Conservation (phyloP, 2,888 invertebrate genomes). For the Orchesella flavescens region DNA sequence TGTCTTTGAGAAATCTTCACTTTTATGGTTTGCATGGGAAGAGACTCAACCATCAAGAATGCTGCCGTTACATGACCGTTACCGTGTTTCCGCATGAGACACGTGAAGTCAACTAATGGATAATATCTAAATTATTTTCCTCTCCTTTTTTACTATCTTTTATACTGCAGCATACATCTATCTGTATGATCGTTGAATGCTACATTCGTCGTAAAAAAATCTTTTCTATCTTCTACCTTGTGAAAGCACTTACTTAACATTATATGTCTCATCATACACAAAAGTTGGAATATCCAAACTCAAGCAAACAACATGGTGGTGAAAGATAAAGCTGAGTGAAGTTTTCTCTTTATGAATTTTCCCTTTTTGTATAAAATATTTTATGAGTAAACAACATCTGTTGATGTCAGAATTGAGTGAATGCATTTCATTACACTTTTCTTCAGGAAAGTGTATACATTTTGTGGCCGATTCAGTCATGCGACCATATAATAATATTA, state of each 20-base stretch:
- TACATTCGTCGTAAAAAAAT: conserved; percentile 40
- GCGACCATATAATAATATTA: too few relatives aligned
- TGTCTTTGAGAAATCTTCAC: conserved; percentile 15
- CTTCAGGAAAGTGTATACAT: background rate
- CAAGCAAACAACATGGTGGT: too few relatives aligned
- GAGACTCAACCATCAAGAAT: conserved; percentile 30
- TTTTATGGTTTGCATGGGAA: conserved; percentile 23
- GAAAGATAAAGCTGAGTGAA: too few relatives aligned
- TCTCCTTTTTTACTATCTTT: conserved; percentile 10
- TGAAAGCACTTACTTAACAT: too few relatives aligned
- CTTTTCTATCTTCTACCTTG: background rate
- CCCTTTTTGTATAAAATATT: conserved; percentile 8
- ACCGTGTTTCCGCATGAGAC: background rate
- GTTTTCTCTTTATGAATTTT: conserved; percentile 19
- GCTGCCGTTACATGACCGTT: background rate
- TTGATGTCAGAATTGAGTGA: conserved; percentile 48
- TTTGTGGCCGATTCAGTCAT: too few relatives aligned
- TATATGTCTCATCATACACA: too few relatives aligned
- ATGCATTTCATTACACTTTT: conserved; percentile 24
- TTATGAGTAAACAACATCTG: conserved; percentile 48
- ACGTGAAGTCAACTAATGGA: conserved; percentile 45
- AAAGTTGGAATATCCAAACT: too few relatives aligned
- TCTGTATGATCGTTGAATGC: background rate
- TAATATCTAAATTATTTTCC: conserved; percentile 51
- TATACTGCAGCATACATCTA: background rate